Conservation (phyloP, 2,888 invertebrate species). For the Nycteola revayana region DNA sequence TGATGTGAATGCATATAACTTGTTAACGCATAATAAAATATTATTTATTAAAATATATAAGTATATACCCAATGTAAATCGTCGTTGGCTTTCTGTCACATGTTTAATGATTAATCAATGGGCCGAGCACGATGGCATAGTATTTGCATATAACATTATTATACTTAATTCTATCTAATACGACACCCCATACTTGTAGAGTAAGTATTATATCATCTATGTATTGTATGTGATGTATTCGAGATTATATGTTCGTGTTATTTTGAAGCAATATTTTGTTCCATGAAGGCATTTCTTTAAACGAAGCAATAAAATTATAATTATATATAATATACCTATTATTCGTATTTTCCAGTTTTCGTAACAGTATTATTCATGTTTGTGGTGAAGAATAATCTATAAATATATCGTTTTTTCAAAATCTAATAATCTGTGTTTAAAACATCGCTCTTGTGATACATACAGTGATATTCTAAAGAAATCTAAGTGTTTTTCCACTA, state of each 20-base stretch:
- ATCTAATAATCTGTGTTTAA: constrained; percentile 19
- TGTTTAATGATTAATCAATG: constrained; percentile 35
- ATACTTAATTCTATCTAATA: constrained; percentile 44
- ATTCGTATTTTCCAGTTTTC: constrained; percentile 28
- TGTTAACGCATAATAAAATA: constrained; percentile 77
- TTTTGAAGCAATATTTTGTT: constrained; percentile 61
- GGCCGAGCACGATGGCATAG: constrained; percentile 30
- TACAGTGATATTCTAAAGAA: constrained; percentile 29
- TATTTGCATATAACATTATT: constrained; percentile 32
- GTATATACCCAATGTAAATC: constrained; percentile 51
- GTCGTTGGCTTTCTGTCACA: constrained; percentile 65
- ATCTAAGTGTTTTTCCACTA: constrained; percentile 23
- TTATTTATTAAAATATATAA: constrained; percentile 45
- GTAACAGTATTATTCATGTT: constrained; percentile 35
- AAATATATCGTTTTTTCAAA: constrained; percentile 24
- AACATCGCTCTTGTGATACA: constrained; percentile 33
- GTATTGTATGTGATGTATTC: constrained; percentile 58
- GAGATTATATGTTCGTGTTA: constrained; percentile 58
- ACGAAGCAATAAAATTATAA: constrained; percentile 59
- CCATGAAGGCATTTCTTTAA: constrained; percentile 52
- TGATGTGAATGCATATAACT: constrained; percentile 55
- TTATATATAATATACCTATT: constrained; percentile 37
- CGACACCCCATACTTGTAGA: constrained; percentile 60
- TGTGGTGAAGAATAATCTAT: constrained; percentile 24
- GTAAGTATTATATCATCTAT: constrained; percentile 58